Evolutionary conservation across 2,797 vertebrate genomes (phyloP).

Genomic region (Acridotheres tristis): DNA sequence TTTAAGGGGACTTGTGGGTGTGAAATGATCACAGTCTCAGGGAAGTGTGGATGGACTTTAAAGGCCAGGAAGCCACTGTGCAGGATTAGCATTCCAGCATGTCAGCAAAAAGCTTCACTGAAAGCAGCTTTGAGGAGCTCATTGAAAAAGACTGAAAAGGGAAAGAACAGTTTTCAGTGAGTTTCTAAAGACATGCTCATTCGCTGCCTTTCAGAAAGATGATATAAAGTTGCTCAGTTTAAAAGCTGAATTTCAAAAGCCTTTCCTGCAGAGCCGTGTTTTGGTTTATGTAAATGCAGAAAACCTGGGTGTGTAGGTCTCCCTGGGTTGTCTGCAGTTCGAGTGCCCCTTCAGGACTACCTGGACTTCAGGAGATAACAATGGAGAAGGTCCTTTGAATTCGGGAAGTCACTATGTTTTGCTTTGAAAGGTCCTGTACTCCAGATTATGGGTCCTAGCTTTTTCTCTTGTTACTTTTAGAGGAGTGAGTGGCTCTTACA

Average conservation of each 20-base stretch:
- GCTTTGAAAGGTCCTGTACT: neutral
- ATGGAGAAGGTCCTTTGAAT: neutral
- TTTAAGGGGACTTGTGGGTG: neutral
- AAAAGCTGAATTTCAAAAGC: neutral
- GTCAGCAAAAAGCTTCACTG: neutral
- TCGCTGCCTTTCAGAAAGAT: neutral
- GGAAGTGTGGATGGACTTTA: neutral
- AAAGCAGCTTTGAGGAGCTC: neutral
- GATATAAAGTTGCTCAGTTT: neutral
- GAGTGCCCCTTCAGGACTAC: fast-evolving
- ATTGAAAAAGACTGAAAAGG: neutral
- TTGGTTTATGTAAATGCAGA: neutral
- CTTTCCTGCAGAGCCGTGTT: neutral
- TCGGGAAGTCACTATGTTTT: neutral
- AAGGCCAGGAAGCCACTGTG: neutral
- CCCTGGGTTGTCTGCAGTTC: neutral
- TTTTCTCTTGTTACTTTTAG: neutral
- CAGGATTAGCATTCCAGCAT: fast-evolving
- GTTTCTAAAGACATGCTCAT: neutral
- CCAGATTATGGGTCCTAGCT: neutral
- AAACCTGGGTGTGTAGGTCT: fast-evolving
- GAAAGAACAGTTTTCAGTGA: neutral
- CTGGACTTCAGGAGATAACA: neutral
- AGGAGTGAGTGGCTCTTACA: neutral
- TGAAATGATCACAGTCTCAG: neutral